Base-by-base conservation (phyloP, 2,888 invertebrate genomes). In the Cosmorhoe ocellata region DNA sequence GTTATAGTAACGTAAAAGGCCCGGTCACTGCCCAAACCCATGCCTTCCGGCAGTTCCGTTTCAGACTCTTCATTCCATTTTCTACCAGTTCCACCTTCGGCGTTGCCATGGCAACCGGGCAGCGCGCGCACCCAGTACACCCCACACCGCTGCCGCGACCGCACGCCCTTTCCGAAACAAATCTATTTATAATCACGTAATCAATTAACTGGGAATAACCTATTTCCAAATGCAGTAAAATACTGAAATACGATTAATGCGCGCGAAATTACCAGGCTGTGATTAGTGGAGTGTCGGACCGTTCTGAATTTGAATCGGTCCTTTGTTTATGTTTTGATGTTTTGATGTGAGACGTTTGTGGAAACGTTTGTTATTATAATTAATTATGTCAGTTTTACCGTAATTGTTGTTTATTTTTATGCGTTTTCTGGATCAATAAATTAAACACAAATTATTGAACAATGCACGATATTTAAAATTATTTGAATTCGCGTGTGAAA, bases 41-140 rank as follows among this genome's bases (percentile, higher is more conserved):
- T 33, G 14, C 13, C 31, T 27, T 34, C 22, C 10, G 13, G 26
- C 30, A 10, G 14, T 41, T 13, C 34, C 9, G 46, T 52, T 44
- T 44, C 34, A 3, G 32, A 44, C 48, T 46, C 43, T 43, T 40
- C 30, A 43, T 46, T 50, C 39, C 37, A 38, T 49, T 50, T 46
- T 40, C 46, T 30, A 51, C 43, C 32, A 49, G 47, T 42, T 30
- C 51, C 31, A 50, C 39, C 40, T 45, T 33, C 40, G 52, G 51
- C 44, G 84, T 87, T 63, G 57, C 74, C 74, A 85, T 84, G 76
- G 71, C 47, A 70, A 88, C 86, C 62, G 11, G 55, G 56, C 77
- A 80, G 86, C 88, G 88, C 88, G 89, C 89, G 88, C 89, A 87
- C 13, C 79, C 84, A 88, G 88, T 88, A 71, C 56, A 61, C 56